Evolutionary conservation across 2,888 invertebrate genomes (phyloP).

Genomic region (Eucriotettix oculatus): DNA sequence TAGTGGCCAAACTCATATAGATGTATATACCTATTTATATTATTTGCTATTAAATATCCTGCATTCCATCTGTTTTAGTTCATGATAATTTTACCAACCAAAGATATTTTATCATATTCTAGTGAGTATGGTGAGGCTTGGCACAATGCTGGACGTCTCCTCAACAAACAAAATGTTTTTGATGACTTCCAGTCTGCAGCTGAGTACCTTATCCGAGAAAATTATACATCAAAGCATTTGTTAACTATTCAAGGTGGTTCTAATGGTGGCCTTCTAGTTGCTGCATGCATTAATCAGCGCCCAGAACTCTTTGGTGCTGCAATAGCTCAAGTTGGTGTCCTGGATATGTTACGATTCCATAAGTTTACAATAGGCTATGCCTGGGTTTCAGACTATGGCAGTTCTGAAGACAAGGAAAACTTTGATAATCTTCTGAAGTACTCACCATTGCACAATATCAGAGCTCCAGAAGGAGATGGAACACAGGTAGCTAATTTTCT

Average conservation of each 20-base stretch:
- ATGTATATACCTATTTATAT: background rate
- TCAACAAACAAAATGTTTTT: constrained; percentile 93
- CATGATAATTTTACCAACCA: background rate
- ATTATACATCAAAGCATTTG: constrained; percentile 59
- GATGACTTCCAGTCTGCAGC: constrained; percentile 92
- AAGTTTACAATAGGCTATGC: constrained; percentile 96
- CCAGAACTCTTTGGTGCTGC: constrained; percentile 89
- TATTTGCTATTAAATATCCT: background rate
- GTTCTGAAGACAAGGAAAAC: constrained; percentile 69
- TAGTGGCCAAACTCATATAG: background rate
- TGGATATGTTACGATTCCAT: constrained; percentile 95
- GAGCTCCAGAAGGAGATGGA: constrained; percentile 33
- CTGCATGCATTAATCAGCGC: constrained; percentile 85
- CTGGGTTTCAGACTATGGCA: constrained; percentile 93
- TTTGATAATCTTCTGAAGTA: constrained; percentile 72
- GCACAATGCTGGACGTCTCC: constrained; percentile 83
- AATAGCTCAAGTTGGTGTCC: constrained; percentile 86
- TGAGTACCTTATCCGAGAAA: constrained; percentile 62
- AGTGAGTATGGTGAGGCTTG: constrained; percentile 95
- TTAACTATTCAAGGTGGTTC: constrained; percentile 87
- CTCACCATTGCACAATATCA: constrained; percentile 89
- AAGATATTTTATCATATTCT: background rate
- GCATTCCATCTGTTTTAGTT: background rate
- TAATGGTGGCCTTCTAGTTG: constrained; percentile 93
- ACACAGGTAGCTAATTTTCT: constrained; percentile 20